Conservation (phyloP, 2,113 vertebrate species). For the Acanthochromis polyacanthus region DNA sequence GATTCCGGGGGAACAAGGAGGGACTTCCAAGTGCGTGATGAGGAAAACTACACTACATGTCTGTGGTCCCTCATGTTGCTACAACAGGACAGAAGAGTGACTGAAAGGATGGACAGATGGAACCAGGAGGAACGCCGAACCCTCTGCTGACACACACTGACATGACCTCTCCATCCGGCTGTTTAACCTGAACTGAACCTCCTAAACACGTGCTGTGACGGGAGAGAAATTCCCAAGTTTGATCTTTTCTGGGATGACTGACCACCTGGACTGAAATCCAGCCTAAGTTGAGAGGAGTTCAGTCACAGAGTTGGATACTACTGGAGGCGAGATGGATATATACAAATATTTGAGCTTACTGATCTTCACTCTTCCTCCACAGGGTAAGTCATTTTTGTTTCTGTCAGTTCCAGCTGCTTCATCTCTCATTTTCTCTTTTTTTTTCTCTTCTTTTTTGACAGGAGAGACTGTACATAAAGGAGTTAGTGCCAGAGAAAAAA, state of each 20-base stretch:
- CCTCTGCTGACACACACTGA: slow-evolving; percentile 31
- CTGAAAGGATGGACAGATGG: slow-evolving; percentile 45
- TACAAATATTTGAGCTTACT: slow-evolving; percentile 67
- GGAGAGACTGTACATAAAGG: no score
- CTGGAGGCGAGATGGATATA: slow-evolving; percentile 59
- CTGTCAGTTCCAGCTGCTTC: background rate
- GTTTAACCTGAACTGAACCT: slow-evolving; percentile 38
- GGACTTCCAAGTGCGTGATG: slow-evolving; percentile 52
- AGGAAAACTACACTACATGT: slow-evolving; percentile 25
- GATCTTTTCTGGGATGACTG: slow-evolving; percentile 26
- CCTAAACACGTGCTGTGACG: background rate
- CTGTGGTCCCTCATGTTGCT: slow-evolving; percentile 23
- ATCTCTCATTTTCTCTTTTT: background rate
- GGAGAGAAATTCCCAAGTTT: slow-evolving; percentile 1
- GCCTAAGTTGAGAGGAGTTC: slow-evolving; percentile 50
- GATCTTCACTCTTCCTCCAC: slow-evolving; percentile 51
- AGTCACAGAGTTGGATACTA: slow-evolving; percentile 12
- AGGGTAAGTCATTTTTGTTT: slow-evolving; percentile 65
- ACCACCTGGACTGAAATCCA: slow-evolving; percentile 29
- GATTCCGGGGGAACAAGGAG: slow-evolving; percentile 61
- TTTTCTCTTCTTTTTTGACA: no score
- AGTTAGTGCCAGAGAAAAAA: no score
- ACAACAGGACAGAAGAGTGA: slow-evolving; percentile 16
- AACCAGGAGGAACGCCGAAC: slow-evolving; percentile 10
- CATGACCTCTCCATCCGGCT: slow-evolving; percentile 46